These are phyloP conservation scores for Amphiduros pacificus DNA, from an alignment of 2,888 invertebrate genomes.

Conservation along the genomic window DNA sequence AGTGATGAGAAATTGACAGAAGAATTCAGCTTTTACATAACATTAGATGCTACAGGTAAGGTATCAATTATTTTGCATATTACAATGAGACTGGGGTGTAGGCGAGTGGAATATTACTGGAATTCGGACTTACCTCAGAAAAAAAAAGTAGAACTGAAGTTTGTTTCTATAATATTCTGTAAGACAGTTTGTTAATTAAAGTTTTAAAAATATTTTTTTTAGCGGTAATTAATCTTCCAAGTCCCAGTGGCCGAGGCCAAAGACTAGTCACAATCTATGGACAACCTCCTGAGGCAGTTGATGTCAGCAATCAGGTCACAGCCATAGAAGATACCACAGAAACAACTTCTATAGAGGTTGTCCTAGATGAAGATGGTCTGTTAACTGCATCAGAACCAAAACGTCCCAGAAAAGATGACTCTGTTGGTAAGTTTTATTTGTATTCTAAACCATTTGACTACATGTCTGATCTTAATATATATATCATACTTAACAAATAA, in stretches of 20 bases:
- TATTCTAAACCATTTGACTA: too few species aligned
- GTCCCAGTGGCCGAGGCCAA: not conserved
- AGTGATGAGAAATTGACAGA: slow-evolving; percentile 68
- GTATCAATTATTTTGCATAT: not conserved
- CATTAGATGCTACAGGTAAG: slow-evolving; percentile 48
- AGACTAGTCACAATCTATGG: too few species aligned
- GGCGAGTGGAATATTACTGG: too few species aligned
- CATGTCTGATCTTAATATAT: too few species aligned
- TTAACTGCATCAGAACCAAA: slow-evolving; percentile 24
- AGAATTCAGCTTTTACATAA: slow-evolving; percentile 69
- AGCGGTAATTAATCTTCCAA: slow-evolving; percentile 1
- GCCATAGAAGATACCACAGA: slow-evolving; percentile 22
- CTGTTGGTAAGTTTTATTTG: not conserved
- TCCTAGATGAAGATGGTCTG: slow-evolving; percentile 50
- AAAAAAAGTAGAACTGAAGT: too few species aligned
- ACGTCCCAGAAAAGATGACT: not conserved
- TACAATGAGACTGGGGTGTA: too few species aligned
- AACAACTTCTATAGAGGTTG: slow-evolving; percentile 40
- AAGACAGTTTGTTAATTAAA: too few species aligned
- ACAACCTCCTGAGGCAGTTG: slow-evolving; percentile 10
- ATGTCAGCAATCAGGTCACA: too few species aligned
- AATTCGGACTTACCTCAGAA: too few species aligned
- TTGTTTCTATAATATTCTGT: too few species aligned
- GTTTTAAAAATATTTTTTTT: too few species aligned
- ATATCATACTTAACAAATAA: too few species aligned